phyloP scores from a whole-genome alignment of 2,113 vertebrate genomes.

The Tylochromis polylepis region DNA sequence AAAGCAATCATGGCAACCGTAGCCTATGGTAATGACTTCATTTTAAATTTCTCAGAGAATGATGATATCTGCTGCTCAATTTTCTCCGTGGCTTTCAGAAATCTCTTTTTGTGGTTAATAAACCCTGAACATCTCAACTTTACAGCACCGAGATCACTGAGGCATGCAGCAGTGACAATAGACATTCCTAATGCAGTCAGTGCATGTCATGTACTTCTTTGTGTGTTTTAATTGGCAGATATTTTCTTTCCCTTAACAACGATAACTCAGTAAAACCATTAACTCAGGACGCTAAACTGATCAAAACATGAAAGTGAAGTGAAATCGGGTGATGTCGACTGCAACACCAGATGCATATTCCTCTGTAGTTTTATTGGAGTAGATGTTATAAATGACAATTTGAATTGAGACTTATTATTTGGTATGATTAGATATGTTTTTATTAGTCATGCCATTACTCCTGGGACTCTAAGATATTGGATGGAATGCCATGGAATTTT shows the following conservation, averaged over 20 bases:
- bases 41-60: neutral
- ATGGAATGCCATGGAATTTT: neutral
- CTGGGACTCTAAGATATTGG: neutral
- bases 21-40: neutral
- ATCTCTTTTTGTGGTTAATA: neutral
- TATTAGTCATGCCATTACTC: neutral
- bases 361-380: neutral
- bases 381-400: neutral
- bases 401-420: neutral
- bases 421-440: neutral
- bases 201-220: conserved; percentile 17
- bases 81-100: neutral
- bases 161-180: conserved; percentile 1
- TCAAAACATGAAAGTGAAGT: neutral
- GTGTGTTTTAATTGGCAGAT: conserved; percentile 35
- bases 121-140: neutral
- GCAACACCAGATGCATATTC: neutral
- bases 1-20: neutral
- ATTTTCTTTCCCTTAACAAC: neutral
- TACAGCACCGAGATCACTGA: neutral
- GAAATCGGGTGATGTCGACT: neutral
- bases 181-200: neutral
- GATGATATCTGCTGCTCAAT: neutral
- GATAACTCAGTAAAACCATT: neutral
- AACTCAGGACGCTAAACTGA: neutral